Conservation (phyloP, 2,888 invertebrate genomes). For the Julus scandinavius region DNA sequence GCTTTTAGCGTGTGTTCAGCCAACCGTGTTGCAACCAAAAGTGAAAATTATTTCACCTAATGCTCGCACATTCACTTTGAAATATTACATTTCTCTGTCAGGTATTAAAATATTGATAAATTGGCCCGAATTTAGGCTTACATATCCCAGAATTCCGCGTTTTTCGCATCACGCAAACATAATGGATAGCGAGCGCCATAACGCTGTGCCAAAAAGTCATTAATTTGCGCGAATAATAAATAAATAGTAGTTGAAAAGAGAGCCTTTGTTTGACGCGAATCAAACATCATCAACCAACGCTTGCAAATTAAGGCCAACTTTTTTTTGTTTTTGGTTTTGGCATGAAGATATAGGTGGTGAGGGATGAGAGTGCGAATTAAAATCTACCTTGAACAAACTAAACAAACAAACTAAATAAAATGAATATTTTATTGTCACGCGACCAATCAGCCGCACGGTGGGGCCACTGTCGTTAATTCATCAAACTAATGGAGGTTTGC, state of each 20-base stretch:
- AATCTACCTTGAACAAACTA: background rate
- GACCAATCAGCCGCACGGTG: background rate
- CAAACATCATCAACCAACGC: background rate
- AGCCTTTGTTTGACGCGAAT: background rate
- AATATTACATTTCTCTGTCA: constrained; percentile 2
- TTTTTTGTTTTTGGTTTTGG: background rate
- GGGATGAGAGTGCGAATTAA: no score
- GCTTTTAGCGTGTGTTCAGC: constrained; percentile 17
- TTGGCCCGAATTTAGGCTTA: background rate
- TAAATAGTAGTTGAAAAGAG: background rate
- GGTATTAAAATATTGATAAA: constrained; percentile 18
- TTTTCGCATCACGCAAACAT: background rate
- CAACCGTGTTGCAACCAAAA: constrained; percentile 10
- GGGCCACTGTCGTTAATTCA: background rate
- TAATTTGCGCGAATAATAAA: background rate
- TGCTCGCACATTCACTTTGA: background rate
- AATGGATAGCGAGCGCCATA: background rate
- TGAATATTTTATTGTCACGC: background rate
- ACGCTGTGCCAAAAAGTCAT: background rate
- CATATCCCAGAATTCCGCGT: background rate
- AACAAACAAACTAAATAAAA: background rate
- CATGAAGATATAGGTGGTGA: no score
- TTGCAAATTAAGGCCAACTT: background rate
- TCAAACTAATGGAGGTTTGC: background rate
- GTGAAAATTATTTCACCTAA: constrained; percentile 32